These are phyloP conservation scores for Drosophila ustulata DNA, from an alignment of 2,888 invertebrate species.

Conservation along the genomic window DNA sequence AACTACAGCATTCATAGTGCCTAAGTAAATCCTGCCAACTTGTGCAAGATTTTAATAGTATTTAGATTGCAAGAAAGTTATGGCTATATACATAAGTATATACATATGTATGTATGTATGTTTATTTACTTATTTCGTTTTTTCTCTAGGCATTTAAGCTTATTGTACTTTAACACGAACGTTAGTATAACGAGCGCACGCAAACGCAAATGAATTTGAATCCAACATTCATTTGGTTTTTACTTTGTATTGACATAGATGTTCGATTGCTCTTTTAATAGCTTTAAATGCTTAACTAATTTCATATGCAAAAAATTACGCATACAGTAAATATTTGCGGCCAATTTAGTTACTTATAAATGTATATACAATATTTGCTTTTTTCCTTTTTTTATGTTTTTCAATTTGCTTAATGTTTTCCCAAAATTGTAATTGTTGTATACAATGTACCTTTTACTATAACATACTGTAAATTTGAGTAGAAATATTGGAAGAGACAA, in stretches of 20 bases:
- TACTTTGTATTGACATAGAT: conserved; percentile 11
- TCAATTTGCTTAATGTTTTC: conserved; percentile 3
- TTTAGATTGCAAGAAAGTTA: conserved; percentile 25
- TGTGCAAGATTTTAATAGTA: conserved; percentile 2
- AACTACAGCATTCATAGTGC: conserved; percentile 34
- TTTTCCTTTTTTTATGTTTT: not conserved
- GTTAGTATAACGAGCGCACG: conserved; percentile 10
- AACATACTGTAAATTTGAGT: conserved; percentile 38
- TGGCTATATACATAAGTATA: conserved; percentile 24
- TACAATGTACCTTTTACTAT: conserved; percentile 21
- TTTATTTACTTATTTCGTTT: conserved; percentile 1
- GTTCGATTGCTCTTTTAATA: conserved; percentile 9
- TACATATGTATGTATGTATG: conserved; percentile 5
- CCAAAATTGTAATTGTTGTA: conserved; percentile 37
- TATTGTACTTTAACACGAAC: conserved; percentile 26
- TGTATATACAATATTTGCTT: conserved; percentile 33
- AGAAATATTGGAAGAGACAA: conserved; percentile 58
- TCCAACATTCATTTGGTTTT: not conserved
- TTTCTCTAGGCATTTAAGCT: conserved; percentile 5
- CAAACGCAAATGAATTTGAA: conserved; percentile 12
- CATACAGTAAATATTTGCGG: conserved; percentile 37
- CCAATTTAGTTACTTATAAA: conserved; percentile 43
- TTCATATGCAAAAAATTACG: conserved; percentile 47
- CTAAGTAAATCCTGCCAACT: conserved; percentile 11
- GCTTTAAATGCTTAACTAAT: conserved; percentile 27